Conservation (phyloP, 2,797 vertebrate genomes). For the Fistularia tabacaria region DNA sequence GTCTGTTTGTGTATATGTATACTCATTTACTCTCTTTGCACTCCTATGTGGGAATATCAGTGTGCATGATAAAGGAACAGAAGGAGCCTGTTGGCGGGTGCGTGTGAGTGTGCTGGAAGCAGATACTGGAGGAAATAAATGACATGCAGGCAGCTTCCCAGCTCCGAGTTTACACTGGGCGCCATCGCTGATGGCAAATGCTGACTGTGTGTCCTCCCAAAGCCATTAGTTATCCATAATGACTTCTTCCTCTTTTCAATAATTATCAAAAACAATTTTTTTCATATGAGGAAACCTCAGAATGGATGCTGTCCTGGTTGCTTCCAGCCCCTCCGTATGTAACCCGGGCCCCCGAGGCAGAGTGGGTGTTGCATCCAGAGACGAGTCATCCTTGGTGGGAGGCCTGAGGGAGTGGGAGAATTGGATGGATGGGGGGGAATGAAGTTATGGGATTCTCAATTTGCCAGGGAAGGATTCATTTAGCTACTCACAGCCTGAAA, state of each 20-base stretch:
- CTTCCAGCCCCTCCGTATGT: slow-evolving; percentile 31
- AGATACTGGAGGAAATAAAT: slow-evolving; percentile 67
- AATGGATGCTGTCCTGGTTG: slow-evolving; percentile 2
- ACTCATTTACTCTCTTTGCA: slow-evolving; percentile 52
- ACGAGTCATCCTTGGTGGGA: slow-evolving; percentile 26
- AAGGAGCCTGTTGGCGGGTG: slow-evolving; percentile 65
- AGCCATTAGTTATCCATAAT: slow-evolving; percentile 52
- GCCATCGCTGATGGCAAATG: slow-evolving; percentile 51
- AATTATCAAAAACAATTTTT: slow-evolving; percentile 23
- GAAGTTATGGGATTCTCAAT: slow-evolving; percentile 19
- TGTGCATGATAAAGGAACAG: slow-evolving; percentile 67
- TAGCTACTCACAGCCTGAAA: slow-evolving; percentile 21
- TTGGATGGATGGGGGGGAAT: slow-evolving; percentile 11
- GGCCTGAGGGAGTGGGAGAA: slow-evolving; percentile 23
- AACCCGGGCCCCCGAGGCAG: slow-evolving; percentile 31
- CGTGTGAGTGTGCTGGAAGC: slow-evolving; percentile 61
- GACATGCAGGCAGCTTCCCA: slow-evolving; percentile 54
- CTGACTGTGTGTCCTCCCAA: slow-evolving; percentile 46
- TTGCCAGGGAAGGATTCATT: slow-evolving; percentile 37
- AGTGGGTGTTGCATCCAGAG: slow-evolving; percentile 40
- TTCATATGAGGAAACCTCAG: background rate
- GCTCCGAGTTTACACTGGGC: slow-evolving; percentile 51
- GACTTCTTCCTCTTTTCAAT: slow-evolving; percentile 24
- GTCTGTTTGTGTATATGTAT: background rate
- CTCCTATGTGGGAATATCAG: slow-evolving; percentile 53